A percentile compares a stretch with the other conserved stretches of the same genome.
Evolutionary conservation across 2,113 vertebrate species (phyloP).

Genomic region (Lasiurus cinereus): DNA sequence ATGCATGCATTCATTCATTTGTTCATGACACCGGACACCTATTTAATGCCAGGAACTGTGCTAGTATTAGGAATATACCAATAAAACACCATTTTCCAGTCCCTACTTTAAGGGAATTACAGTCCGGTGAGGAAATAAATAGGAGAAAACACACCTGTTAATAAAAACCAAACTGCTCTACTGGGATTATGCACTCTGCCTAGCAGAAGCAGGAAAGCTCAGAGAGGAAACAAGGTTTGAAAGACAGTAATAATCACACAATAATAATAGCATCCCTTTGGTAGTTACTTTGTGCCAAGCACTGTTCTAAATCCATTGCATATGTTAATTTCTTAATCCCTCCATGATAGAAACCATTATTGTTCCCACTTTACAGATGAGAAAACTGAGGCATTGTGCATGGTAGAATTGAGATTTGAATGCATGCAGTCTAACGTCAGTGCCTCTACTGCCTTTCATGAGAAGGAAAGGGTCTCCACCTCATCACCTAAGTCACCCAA

Average conservation of each 20-base stretch:
- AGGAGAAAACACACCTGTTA: neutral
- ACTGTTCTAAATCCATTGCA: neutral
- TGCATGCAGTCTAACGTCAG: neutral
- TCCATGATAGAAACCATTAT: neutral
- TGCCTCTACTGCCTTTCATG: neutral
- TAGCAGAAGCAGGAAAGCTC: neutral
- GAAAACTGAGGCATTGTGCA: neutral
- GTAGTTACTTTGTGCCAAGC: neutral
- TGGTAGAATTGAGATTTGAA: neutral
- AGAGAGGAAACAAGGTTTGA: neutral
- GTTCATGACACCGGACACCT: neutral
- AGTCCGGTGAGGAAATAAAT: slow-evolving; percentile 21
- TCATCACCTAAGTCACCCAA: neutral
- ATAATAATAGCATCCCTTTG: neutral
- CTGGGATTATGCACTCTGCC: neutral
- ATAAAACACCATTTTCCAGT: neutral
- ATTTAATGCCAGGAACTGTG: neutral
- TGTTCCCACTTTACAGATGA: slow-evolving; percentile 5
- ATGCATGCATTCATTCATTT: neutral
- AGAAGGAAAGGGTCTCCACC: neutral
- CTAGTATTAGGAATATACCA: neutral
- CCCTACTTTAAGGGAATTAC: neutral
- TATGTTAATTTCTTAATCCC: neutral
- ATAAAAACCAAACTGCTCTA: neutral
- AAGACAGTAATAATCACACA: neutral